phyloP scores from a whole-genome alignment of 1,140 invertebrate species.

The Doryteuthis pealeii region DNA sequence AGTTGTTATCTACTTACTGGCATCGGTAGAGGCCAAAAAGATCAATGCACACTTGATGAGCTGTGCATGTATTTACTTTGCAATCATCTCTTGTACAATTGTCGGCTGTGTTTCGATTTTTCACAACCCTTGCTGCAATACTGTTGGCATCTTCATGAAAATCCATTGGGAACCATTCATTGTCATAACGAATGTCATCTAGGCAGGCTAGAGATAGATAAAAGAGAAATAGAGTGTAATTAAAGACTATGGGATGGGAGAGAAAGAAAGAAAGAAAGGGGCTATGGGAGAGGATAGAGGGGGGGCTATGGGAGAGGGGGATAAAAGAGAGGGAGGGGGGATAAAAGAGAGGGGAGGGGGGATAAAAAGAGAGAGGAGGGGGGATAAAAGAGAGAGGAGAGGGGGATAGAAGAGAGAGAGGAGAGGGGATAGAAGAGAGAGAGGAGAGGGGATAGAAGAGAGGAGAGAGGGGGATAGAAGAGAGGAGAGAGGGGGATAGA shows the following conservation, averaged over 20 bases:
- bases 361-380: too few relatives aligned
- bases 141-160: slow-evolving; percentile 75
- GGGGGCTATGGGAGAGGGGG: too few relatives aligned
- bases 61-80: slow-evolving; percentile 84
- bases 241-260: not conserved
- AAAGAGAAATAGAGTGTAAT: slow-evolving; percentile 6
- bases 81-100: slow-evolving; percentile 93
- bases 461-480: too few relatives aligned
- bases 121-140: slow-evolving; percentile 76
- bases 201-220: slow-evolving; percentile 69
- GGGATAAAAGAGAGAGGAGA: too few relatives aligned
- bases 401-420: too few relatives aligned
- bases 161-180: slow-evolving; percentile 89
- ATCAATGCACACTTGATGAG: slow-evolving; percentile 89
- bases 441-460: too few relatives aligned
- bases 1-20: slow-evolving; percentile 88
- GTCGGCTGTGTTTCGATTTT: slow-evolving; percentile 82
- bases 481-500: too few relatives aligned
- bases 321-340: too few relatives aligned
- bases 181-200: slow-evolving; percentile 84
- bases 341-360: too few relatives aligned
- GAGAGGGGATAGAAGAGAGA: too few relatives aligned
- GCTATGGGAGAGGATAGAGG: too few relatives aligned
- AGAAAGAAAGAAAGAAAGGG: too few relatives aligned
- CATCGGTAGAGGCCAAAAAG: slow-evolving; percentile 94